phyloP scores from a whole-genome alignment of 1,140 invertebrate genomes.

The Ceratoteleas bidentatus region DNA sequence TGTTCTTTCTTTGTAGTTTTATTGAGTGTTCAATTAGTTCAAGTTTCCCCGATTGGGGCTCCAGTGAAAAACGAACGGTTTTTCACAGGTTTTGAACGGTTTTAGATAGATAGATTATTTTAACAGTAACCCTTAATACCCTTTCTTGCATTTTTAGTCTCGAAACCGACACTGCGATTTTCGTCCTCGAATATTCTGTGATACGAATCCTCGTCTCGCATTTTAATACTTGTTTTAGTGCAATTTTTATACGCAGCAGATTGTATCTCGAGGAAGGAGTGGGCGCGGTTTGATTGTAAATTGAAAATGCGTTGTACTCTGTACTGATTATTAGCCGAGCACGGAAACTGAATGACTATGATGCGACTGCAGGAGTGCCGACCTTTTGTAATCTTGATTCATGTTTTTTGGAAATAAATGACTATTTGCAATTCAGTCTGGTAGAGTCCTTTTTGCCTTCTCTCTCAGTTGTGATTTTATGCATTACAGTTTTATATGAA shows the following conservation, averaged over 20 bases:
- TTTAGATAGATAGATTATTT: no score
- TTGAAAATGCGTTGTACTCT: neutral
- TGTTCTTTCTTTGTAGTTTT: no score
- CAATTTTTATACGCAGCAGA: slow-evolving; percentile 6
- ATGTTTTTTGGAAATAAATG: slow-evolving; percentile 34
- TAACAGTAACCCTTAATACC: no score
- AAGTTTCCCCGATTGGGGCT: no score
- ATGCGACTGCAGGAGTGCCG: no score
- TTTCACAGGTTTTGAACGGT: no score
- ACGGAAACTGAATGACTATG: no score
- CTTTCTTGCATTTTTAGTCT: no score
- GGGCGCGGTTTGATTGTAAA: slow-evolving; percentile 7
- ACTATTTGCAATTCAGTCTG: slow-evolving; percentile 8
- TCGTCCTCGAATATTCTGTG: slow-evolving; percentile 17
- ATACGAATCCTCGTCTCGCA: slow-evolving; percentile 35
- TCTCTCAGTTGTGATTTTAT: slow-evolving; percentile 2
- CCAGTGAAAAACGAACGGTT: no score
- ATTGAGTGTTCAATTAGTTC: no score
- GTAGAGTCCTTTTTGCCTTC: slow-evolving; percentile 13
- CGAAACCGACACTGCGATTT: slow-evolving; percentile 4
- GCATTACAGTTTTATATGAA: slow-evolving; percentile 5
- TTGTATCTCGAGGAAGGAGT: slow-evolving; percentile 10
- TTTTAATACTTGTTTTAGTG: slow-evolving; percentile 21
- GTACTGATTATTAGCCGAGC: slow-evolving; percentile 5
- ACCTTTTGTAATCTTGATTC: slow-evolving; percentile 18